Conservation (phyloP, 2,113 vertebrate species). For the Melanerpes aurifrons region DNA sequence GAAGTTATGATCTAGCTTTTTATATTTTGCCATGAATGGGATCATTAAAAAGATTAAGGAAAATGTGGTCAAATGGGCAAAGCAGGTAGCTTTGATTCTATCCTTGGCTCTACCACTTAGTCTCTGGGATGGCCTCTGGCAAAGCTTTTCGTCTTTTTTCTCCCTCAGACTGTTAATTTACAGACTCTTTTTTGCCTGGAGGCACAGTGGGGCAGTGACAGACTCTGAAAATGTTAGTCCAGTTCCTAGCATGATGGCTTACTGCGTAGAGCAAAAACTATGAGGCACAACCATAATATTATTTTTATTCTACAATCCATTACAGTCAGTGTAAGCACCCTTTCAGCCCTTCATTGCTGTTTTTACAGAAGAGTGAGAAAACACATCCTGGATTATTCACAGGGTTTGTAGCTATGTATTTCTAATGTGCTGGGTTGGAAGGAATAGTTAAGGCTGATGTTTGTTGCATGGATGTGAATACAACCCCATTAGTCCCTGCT, state of each 20-base stretch:
- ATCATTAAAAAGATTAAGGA: slow-evolving; percentile 22
- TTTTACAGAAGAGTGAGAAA: background rate
- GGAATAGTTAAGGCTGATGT: background rate
- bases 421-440: background rate
- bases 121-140: slow-evolving; percentile 66
- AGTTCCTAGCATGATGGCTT: slow-evolving; percentile 24
- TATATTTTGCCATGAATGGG: background rate
- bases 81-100: slow-evolving; percentile 47
- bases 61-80: slow-evolving; percentile 29
- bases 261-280: slow-evolving; percentile 3
- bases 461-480: background rate
- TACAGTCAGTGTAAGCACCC: background rate
- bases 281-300: slow-evolving; percentile 34
- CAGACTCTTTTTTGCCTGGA: slow-evolving; percentile 36
- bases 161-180: slow-evolving; percentile 59
- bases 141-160: slow-evolving; percentile 44
- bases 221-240: slow-evolving; percentile 57
- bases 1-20: background rate
- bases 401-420: background rate
- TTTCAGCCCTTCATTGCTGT: background rate
- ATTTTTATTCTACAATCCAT: slow-evolving; percentile 57
- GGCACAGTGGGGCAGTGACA: slow-evolving; percentile 56
- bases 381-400: background rate
- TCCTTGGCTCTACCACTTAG: slow-evolving; percentile 20
- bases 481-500: background rate